A percentile compares a stretch with the other conserved stretches of the same genome.
phyloP scores from a whole-genome alignment of 2,113 vertebrate species.

The Sula dactylatra region DNA sequence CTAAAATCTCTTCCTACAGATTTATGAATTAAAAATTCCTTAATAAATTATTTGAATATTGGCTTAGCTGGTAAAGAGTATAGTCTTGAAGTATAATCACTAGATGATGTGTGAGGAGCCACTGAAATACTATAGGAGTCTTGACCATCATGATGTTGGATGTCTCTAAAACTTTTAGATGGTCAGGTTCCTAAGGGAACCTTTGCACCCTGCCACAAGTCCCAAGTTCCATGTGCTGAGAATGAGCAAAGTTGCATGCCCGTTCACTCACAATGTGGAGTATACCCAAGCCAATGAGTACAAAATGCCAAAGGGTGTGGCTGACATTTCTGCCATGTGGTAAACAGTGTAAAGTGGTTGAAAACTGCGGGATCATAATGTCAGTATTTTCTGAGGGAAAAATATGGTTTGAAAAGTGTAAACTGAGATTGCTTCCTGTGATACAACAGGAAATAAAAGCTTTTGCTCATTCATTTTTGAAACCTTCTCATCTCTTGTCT shows the following conservation, averaged over 20 bases:
- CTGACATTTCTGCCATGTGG: not conserved
- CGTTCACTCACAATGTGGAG: fast-evolving
- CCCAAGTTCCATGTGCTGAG: not conserved
- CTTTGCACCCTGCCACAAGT: not conserved
- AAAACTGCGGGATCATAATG: not conserved
- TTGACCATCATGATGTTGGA: not conserved
- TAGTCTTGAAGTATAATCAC: not conserved
- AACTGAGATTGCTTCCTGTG: not conserved
- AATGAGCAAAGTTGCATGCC: not conserved
- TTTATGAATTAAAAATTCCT: not conserved
- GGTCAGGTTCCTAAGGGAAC: not conserved
- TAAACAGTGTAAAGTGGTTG: not conserved
- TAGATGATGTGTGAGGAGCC: not conserved
- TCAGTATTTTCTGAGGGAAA: not conserved
- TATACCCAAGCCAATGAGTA: not conserved
- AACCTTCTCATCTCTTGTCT: not conserved
- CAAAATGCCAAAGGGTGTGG: not conserved
- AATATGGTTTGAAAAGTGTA: not conserved
- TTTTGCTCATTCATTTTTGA: not conserved
- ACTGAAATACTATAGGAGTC: not conserved
- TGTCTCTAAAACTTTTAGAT: not conserved
- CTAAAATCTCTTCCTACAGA: not conserved
- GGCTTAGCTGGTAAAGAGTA: not conserved
- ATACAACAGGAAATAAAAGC: not conserved
- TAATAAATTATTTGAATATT: not conserved